Evolutionary conservation across 2,113 vertebrate species (phyloP).

Genomic region (Suricata suricatta): DNA sequence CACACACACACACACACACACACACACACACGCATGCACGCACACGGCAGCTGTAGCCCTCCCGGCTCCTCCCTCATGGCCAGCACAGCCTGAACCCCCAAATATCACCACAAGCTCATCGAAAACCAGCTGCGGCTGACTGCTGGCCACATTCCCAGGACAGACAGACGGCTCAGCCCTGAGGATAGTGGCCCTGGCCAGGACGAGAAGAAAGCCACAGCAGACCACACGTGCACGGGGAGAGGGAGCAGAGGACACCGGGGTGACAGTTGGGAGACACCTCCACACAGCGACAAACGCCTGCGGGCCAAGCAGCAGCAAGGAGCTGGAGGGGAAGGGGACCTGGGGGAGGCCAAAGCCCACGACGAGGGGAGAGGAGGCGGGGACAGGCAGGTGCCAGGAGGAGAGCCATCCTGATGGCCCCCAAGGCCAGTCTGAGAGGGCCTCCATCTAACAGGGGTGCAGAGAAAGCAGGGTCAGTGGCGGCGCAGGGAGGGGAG

Average conservation of each 20-base stretch:
- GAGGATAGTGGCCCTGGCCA: background rate
- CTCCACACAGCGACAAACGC: background rate
- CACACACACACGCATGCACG: background rate
- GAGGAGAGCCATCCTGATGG: accelerated
- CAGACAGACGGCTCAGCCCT: background rate
- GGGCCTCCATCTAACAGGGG: background rate
- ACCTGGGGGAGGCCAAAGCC: background rate
- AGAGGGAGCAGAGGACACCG: background rate
- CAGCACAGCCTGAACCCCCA: background rate
- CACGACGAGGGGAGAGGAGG: no score
- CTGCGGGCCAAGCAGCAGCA: accelerated
- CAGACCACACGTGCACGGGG: background rate
- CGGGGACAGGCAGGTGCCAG: background rate
- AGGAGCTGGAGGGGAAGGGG: background rate
- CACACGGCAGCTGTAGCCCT: accelerated
- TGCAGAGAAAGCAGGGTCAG: background rate
- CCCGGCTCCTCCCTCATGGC: accelerated
- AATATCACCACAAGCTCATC: background rate
- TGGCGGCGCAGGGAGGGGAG: accelerated
- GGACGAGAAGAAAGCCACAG: background rate
- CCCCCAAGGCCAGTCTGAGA: background rate
- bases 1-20: background rate
- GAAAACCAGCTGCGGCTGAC: background rate
- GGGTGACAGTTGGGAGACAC: background rate
- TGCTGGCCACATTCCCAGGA: background rate